phyloP scores from a whole-genome alignment of 2,797 vertebrate genomes.

The Gymnothorax javanicus region DNA sequence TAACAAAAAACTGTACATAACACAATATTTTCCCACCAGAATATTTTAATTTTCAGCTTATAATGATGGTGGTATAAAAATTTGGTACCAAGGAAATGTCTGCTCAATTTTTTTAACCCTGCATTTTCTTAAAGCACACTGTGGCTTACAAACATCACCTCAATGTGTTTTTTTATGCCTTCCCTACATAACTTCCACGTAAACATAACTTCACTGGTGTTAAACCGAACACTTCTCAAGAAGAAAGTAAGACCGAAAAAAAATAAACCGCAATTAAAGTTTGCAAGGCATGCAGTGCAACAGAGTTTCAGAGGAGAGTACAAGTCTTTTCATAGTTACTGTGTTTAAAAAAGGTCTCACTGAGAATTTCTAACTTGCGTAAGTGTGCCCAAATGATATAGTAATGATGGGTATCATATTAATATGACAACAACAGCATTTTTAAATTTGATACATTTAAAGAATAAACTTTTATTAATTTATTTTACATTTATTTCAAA shows the following conservation, averaged over 20 bases:
- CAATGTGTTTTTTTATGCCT: too few relatives aligned
- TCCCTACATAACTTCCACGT: too few relatives aligned
- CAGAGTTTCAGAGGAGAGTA: background rate
- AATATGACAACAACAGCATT: background rate
- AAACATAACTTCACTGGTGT: background rate
- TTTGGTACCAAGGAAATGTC: too few relatives aligned
- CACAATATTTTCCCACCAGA: too few relatives aligned
- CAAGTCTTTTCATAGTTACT: background rate
- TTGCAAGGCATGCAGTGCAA: slow-evolving; percentile 1
- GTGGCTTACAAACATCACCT: too few relatives aligned
- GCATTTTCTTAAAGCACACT: too few relatives aligned
- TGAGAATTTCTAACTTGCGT: background rate
- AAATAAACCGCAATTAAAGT: background rate
- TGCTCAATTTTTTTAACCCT: too few relatives aligned
- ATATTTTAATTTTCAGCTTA: too few relatives aligned
- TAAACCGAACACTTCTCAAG: background rate
- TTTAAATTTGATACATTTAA: background rate
- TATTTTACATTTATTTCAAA: background rate
- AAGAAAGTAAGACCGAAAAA: background rate
- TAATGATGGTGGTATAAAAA: too few relatives aligned
- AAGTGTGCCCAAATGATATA: too few relatives aligned
- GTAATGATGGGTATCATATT: background rate
- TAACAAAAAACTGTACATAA: too few relatives aligned
- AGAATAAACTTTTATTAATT: background rate
- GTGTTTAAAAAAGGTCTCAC: background rate